Base-by-base conservation (phyloP, 2,888 invertebrate species). In the Drosophila picticornis region DNA sequence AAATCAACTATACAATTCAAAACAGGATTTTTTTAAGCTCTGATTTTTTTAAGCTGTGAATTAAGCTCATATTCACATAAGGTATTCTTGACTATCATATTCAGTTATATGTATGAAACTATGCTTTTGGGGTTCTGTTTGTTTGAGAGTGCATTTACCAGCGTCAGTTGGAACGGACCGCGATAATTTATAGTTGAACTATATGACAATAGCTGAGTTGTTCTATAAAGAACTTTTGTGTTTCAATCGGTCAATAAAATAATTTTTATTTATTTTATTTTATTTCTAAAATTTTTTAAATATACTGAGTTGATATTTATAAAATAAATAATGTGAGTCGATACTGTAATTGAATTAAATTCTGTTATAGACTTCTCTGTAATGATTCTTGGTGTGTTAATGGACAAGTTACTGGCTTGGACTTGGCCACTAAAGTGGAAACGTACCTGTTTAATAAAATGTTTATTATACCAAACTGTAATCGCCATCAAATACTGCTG, bases 401-500 rank as follows among this genome's bases (percentile, higher is more conserved):
- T 60, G 19, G 29, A 5, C 19, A n/a, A 31, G 34, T 13, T 34
- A 52, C 40, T 64, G 19, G 65, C 13, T 46, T 16, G 13, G 22
- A 36, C 7, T 67, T 32, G 46, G n/a, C 32, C 19, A 36, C 16
- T 31, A 58, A 52, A 43, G 22, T 50, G 22, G 22, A 56, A 34
- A 25, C 31, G 40, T 60, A 72, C 67, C 67, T 77, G 60, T 50
- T 53, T 63, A 76, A 56, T 59, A 40, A 56, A 52, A 63, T 63
- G 72, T 40, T 66, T 48, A 60, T 76, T 61, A 50, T 53, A 64
- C 50, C 64, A 61, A 72, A 72, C 69, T 74, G 66, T 77, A 74
- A 73, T 71, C 55, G 65, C 56, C 58, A 76, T 71, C 56, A 78
- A 78, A 64, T 77, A 67, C 58, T 53, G 11, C 51, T 38, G 68